Evolutionary conservation across 2,113 vertebrate species (phyloP).

Genomic region (Pollachius pollachius): DNA sequence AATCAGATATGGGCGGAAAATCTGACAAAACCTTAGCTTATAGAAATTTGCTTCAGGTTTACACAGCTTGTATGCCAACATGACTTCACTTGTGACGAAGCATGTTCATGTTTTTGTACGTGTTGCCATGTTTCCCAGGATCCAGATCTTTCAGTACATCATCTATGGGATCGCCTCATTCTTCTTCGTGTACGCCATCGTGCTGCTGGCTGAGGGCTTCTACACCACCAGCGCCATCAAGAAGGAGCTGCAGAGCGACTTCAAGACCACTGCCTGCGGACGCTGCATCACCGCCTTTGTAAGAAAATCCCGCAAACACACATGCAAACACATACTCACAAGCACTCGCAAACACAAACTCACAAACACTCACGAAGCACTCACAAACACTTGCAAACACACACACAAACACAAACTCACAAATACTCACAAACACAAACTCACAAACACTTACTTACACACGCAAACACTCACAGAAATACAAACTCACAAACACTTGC

Average conservation of each 20-base stretch:
- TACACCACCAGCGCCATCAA: constrained; percentile 97
- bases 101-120: constrained; percentile 8
- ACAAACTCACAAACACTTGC: too few relatives aligned
- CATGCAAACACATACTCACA: constrained; percentile 24
- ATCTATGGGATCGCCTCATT: constrained; percentile 98
- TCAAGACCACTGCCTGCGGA: constrained; percentile 95
- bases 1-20: too few relatives aligned
- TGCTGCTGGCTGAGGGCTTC: constrained; percentile 95
- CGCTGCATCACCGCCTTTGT: constrained; percentile 98
- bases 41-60: too few relatives aligned
- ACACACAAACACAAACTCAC: not conserved
- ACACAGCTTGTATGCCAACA: too few relatives aligned
- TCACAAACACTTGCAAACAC: constrained; percentile 12
- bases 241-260: constrained; percentile 96
- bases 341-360: not conserved
- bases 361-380: constrained; percentile 10
- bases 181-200: constrained; percentile 95
- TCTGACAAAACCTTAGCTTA: too few relatives aligned
- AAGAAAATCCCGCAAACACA: constrained; percentile 28
- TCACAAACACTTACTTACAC: too few relatives aligned
- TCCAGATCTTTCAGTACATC: constrained; percentile 96
- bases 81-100: too few relatives aligned
- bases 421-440: too few relatives aligned
- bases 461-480: too few relatives aligned
- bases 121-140: constrained; percentile 64